These are phyloP conservation scores for Lasioglossum marginatum DNA, from an alignment of 2,888 invertebrate genomes.

Conservation along the genomic window DNA sequence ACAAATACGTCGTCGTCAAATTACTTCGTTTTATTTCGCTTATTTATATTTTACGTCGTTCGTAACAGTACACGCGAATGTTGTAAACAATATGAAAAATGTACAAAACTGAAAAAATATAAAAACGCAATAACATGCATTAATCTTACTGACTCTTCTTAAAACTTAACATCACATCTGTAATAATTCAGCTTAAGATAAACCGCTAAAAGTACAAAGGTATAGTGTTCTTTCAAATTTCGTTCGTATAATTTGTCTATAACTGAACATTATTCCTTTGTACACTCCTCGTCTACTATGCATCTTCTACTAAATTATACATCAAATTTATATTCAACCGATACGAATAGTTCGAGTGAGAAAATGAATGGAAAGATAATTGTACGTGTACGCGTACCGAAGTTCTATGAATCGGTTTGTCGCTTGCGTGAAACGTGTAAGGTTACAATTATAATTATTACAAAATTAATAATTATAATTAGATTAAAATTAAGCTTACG, in stretches of 20 bases:
- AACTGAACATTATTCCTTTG: conserved; percentile 17
- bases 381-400: not conserved
- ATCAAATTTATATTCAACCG: conserved; percentile 2
- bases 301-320: conserved; percentile 12
- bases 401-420: conserved; percentile 3
- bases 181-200: conserved; percentile 14
- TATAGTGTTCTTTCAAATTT: conserved; percentile 16
- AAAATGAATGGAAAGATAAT: not conserved
- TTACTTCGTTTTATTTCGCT: not conserved
- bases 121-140: conserved; percentile 17
- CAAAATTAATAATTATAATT: conserved; percentile 10
- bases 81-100: conserved; percentile 20
- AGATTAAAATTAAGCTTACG: not conserved
- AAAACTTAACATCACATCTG: conserved; percentile 59
- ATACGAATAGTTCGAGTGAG: conserved; percentile 3
- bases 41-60: conserved; percentile 24
- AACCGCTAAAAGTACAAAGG: conserved; percentile 22
- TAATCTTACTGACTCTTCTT: conserved; percentile 29
- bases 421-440: not conserved
- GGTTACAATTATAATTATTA: not conserved
- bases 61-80: conserved; percentile 7
- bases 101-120: conserved; percentile 20
- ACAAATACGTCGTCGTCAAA: not conserved
- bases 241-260: conserved; percentile 15
- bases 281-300: conserved; percentile 20